phyloP scores from a whole-genome alignment of 2,888 invertebrate genomes.

The Hecatera dysodea region DNA sequence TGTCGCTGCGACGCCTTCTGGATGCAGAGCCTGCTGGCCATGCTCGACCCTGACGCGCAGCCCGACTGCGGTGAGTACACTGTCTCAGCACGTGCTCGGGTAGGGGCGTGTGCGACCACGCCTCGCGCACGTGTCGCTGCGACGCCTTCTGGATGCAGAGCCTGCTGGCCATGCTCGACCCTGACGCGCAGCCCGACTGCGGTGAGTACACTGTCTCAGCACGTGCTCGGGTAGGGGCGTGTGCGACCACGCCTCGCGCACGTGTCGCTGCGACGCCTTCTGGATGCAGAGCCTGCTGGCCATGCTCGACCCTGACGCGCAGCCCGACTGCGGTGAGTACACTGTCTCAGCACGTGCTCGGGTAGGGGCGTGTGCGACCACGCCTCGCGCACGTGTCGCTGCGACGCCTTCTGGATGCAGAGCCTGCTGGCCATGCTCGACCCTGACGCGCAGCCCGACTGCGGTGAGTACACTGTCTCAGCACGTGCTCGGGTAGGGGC shows the following conservation, averaged over 20 bases:
- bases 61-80: constrained; percentile 36
- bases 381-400: constrained; percentile 95
- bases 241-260: constrained; percentile 4
- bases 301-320: constrained; percentile 9
- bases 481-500: neutral
- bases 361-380: constrained; percentile 95
- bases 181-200: constrained; percentile 95
- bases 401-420: constrained; percentile 99
- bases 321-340: constrained; percentile 37
- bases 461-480: constrained; percentile 81
- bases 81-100: constrained; percentile 93
- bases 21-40: constrained; percentile 2
- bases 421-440: constrained; percentile 95
- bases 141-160: constrained; percentile 99
- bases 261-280: constrained; percentile 2
- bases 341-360: constrained; percentile 93
- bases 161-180: constrained; percentile 94
- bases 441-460: constrained; percentile 95
- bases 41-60: constrained; percentile 8
- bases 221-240: neutral
- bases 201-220: constrained; percentile 88
- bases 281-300: constrained; percentile 4
- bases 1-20: neutral
- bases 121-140: constrained; percentile 96
- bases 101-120: constrained; percentile 97